phyloP scores from a whole-genome alignment of 2,113 vertebrate genomes.

The Podarcis cretensis region DNA sequence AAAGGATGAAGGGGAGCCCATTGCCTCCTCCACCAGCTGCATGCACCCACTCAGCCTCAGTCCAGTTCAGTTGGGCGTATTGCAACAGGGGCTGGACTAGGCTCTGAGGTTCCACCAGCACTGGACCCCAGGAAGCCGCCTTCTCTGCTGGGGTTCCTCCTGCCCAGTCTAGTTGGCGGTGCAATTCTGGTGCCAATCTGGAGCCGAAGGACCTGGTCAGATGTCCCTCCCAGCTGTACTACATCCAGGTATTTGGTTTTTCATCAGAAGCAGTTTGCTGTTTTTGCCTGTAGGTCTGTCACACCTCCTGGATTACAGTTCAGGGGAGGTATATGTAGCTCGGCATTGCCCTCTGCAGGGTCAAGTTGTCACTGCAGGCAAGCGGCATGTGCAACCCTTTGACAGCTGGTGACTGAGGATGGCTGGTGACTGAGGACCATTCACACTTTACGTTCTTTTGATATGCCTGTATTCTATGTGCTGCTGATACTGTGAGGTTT shows the following conservation, averaged over 20 bases:
- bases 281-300: not conserved
- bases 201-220: not conserved
- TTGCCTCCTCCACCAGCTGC: not conserved
- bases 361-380: not conserved
- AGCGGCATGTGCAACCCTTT: not conserved
- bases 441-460: not conserved
- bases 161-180: too few species aligned
- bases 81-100: not conserved
- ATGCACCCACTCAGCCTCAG: not conserved
- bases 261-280: not conserved
- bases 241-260: not conserved
- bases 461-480: accelerated
- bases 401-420: too few species aligned
- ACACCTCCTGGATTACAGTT: not conserved
- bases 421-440: too few species aligned
- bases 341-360: constrained; percentile 4
- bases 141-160: not conserved
- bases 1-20: too few species aligned
- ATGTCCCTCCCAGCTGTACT: not conserved
- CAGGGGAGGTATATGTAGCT: not conserved
- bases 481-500: not conserved
- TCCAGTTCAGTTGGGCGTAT: not conserved
- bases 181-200: not conserved
- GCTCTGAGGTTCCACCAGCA: not conserved
- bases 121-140: not conserved